Base-by-base conservation (phyloP, 2,113 vertebrate genomes). In the Triplophysa rosa region DNA sequence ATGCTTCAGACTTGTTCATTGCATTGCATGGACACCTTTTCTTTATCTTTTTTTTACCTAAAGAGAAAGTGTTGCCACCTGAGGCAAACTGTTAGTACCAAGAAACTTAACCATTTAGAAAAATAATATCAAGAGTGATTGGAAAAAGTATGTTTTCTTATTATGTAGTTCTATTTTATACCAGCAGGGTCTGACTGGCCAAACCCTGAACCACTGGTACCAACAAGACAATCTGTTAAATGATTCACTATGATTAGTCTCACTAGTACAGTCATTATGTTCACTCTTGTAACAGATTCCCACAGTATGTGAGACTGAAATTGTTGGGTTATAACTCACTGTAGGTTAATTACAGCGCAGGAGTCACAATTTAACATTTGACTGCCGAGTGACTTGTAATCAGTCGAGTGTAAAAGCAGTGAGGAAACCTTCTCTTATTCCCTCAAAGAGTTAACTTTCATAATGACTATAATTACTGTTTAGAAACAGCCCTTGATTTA, bases 401-500 rank as follows among this genome's bases (percentile, higher is more conserved):
- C 40, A 74, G 23, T n/a, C 7, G 23, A 62, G 16, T 45, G 71
- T 47, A 24, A 21, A 74, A 26, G 14, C 37, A 6, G 40, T 19
- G 13, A 45, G 45, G 40, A 62, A 74, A 62, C 58, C 40, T 47
- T 40, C 63, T 74, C 9, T 40, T 74, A 19, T 63, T n/a, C 4
- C 37, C 40, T 74, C 54, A 73, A 73, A 73, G 56, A 73, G 33
- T 73, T 47, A 0, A 63, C 26, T 63, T 74, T 74, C 71, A 62
- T 63, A 74, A 74, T 74, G 14, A n/a, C 58, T 63, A 40, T 74
- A 74, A 74, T 63, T 74, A 74, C 37, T 19, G 37, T 63, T 74
- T 74, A 63, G 71, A 74, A 62, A 74, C 37, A 61, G n/a, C 14
- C 58, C 11, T 62, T 63, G 71, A 74, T 74, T 74, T 1, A 26